Evolutionary conservation across 2,888 invertebrate species (phyloP), one percentile per base, ranked within the genome.

Genomic region (Pandemis heparana): DNA sequence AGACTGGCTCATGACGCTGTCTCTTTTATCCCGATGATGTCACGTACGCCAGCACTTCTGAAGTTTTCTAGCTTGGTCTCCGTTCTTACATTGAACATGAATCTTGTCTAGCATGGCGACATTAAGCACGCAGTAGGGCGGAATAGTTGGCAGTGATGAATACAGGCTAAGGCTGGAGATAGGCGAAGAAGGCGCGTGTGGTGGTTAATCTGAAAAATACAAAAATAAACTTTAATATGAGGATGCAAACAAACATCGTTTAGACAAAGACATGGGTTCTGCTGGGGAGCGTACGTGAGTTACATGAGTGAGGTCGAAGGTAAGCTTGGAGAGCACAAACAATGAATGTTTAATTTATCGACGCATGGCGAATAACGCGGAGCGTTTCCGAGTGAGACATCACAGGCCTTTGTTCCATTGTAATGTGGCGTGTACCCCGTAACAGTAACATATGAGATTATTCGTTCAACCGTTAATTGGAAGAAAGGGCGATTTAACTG

Each of bases 101-200:
- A 85, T 86, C 83, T 86, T 87, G 86, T 88, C 89, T 92, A 93
- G 87, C 94, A 94, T 94, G 85, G 88, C 93, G 90, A 85, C 93
- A 93, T 94, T 81, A 83, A 91, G 88, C 86, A 85, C 89, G 83
- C 84, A 80, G 77, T 77, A 85, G 90, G 93, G 92, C 92, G 92
- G 92, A 92, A 88, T 89, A 81, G 77, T 91, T 92, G 92, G 93
- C 94, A 94, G 94, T 93, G 90, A 85, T 86, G 85, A 87, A 83
- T 91, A 89, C 85, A 88, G 87, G 84, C 85, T 88, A 87, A 89
- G 83, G 85, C 86, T 86, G 81, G 80, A 82, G 82, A 82, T 84
- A 85, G 83, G 84, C 86, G 80, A 81, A 79, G 76, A 79, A 79
- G 80, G 79, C 81, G 79, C 77, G 79, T 80, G 81, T 80, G 80